phyloP scores from a whole-genome alignment of 2,797 vertebrate genomes.

The Lepus townsendii region DNA sequence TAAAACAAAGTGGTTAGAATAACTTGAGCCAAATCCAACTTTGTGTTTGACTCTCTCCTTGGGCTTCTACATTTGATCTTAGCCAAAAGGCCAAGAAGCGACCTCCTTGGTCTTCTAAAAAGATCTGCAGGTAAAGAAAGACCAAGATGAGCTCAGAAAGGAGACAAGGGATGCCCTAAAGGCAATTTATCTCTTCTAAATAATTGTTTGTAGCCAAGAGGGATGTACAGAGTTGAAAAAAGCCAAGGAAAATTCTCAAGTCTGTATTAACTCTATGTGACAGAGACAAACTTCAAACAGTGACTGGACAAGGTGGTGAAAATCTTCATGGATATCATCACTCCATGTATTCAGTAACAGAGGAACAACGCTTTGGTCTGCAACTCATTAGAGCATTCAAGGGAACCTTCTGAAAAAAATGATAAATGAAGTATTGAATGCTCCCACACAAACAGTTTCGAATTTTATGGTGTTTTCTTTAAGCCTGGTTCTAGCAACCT shows the following conservation, averaged over 20 bases:
- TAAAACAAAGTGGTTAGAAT: constrained; percentile 35
- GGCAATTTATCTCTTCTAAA: constrained; percentile 47
- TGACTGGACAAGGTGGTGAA: constrained; percentile 47
- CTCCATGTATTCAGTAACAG: background rate
- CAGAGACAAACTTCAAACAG: constrained; percentile 62
- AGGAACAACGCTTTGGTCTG: constrained; percentile 20
- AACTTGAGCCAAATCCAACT: background rate
- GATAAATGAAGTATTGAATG: constrained; percentile 57
- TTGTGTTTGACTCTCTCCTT: constrained; percentile 12
- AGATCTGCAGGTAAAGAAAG: constrained; percentile 54
- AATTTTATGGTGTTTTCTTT: constrained; percentile 53
- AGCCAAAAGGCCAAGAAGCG: no score
- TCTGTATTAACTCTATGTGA: constrained; percentile 25
- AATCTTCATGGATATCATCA: constrained; percentile 32
- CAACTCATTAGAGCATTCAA: constrained; percentile 46
- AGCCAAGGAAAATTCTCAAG: constrained; percentile 47
- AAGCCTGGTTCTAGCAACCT: background rate
- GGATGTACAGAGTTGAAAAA: background rate
- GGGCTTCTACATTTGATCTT: background rate
- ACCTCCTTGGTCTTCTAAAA: background rate
- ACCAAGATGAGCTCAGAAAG: constrained; percentile 59
- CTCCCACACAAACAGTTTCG: constrained; percentile 16
- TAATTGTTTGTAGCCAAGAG: constrained; percentile 36
- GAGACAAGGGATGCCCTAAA: background rate
- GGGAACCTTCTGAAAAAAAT: constrained; percentile 32